These are phyloP conservation scores for Ormyrus pomaceus DNA, from an alignment of 2,888 invertebrate species.

Conservation along the genomic window DNA sequence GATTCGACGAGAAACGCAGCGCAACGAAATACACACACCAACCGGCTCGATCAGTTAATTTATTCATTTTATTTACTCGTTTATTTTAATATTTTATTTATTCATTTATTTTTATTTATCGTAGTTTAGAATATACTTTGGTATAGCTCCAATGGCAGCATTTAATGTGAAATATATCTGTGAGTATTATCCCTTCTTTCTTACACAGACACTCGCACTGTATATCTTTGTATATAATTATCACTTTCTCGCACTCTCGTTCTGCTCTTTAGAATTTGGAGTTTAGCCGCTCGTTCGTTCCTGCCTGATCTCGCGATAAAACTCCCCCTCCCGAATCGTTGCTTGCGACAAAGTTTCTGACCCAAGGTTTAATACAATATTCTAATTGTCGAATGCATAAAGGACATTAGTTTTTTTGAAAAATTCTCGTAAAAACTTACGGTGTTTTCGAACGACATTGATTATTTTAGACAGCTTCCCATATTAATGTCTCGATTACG, in stretches of 20 bases:
- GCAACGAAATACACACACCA: neutral
- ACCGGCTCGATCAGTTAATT: neutral
- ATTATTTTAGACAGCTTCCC: no score
- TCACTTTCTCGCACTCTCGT: constrained; percentile 6
- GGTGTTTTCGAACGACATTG: no score
- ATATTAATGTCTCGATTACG: no score
- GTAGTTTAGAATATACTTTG: constrained; percentile 73
- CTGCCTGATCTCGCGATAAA: no score
- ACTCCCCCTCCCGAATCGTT: no score
- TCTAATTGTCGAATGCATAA: no score
- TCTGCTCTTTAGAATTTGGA: constrained; percentile 41
- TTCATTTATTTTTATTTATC: constrained; percentile 63
- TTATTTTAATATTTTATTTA: constrained; percentile 53
- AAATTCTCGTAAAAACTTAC: no score
- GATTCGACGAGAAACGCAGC: constrained; percentile 63
- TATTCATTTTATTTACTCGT: constrained; percentile 53
- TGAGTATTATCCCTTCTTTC: constrained; percentile 48
- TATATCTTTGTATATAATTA: neutral
- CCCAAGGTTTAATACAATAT: no score
- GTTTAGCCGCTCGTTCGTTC: constrained; percentile 19
- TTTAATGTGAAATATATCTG: constrained; percentile 70
- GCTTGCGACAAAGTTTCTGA: no score
- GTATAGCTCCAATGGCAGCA: constrained; percentile 71
- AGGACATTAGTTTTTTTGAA: no score
- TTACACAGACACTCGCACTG: constrained; percentile 7